Evolutionary conservation across 2,113 vertebrate genomes (phyloP).

Genomic region (Notothenia rossii): DNA sequence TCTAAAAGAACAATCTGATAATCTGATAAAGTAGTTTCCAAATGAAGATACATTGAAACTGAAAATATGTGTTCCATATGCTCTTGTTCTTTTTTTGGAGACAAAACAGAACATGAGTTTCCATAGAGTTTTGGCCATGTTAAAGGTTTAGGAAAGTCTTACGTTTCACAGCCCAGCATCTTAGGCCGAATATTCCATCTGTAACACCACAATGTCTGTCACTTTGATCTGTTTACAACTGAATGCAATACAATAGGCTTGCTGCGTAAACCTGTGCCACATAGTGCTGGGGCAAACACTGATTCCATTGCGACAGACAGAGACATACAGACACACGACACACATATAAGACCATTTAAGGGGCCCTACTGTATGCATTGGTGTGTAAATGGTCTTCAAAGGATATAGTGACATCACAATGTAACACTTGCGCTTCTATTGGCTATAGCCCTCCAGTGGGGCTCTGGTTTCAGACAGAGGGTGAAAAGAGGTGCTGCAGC

Average conservation of each 20-base stretch:
- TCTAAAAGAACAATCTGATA: slow-evolving; percentile 28
- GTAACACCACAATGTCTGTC: not conserved
- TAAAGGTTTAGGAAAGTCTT: not conserved
- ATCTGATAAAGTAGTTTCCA: slow-evolving; percentile 34
- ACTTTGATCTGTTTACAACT: not conserved
- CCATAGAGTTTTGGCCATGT: not conserved
- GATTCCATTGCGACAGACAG: no score
- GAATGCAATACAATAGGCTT: not conserved
- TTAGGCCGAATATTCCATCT: not conserved
- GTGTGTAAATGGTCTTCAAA: no score
- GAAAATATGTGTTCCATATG: slow-evolving; percentile 6
- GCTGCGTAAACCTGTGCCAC: no score
- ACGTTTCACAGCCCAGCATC: not conserved
- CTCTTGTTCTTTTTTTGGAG: not conserved
- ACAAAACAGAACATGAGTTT: not conserved
- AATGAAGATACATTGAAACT: slow-evolving; percentile 31
- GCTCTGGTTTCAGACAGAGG: no score
- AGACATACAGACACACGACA: no score
- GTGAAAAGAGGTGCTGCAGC: no score
- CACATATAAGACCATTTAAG: no score
- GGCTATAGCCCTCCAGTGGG: no score
- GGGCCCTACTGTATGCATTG: no score
- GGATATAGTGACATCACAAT: no score
- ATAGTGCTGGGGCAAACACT: no score
- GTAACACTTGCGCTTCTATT: no score